phyloP scores from a whole-genome alignment of 1,140 invertebrate species.

The Bombyx mori region DNA sequence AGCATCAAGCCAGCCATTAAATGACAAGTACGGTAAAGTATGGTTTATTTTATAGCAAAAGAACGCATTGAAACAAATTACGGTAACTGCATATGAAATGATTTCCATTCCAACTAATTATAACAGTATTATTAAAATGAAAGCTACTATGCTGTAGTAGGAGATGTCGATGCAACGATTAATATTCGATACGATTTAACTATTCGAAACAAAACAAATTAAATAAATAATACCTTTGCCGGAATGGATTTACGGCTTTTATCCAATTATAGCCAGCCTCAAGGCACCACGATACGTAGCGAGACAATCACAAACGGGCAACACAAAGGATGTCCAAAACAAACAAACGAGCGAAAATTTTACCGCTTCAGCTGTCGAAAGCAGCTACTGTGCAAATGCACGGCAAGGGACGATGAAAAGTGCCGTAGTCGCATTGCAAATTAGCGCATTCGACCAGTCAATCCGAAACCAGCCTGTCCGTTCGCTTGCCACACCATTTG shows the following conservation, averaged over 20 bases:
- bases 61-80: no score
- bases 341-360: conserved; percentile 17
- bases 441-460: conserved; percentile 38
- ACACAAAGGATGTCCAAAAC: conserved; percentile 15
- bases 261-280: conserved; percentile 13
- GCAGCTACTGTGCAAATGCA: conserved; percentile 16
- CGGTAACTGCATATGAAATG: no score
- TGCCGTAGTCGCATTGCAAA: conserved; percentile 36
- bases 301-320: conserved; percentile 13
- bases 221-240: background rate
- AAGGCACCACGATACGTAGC: conserved; percentile 9
- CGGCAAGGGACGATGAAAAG: conserved; percentile 25
- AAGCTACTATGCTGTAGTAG: background rate
- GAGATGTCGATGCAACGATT: background rate
- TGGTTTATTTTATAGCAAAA: no score
- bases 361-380: conserved; percentile 25
- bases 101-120: no score
- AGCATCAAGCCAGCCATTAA: no score
- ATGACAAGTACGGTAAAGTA: no score
- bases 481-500: conserved; percentile 35
- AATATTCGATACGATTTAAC: background rate
- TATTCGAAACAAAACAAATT: background rate
- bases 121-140: no score
- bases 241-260: conserved; percentile 7
- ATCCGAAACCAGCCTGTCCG: conserved; percentile 27